Evolutionary conservation across 2,797 vertebrate genomes (phyloP), one percentile per base, ranked within the genome.

Genomic region (Gobionotothen gibberifrons): DNA sequence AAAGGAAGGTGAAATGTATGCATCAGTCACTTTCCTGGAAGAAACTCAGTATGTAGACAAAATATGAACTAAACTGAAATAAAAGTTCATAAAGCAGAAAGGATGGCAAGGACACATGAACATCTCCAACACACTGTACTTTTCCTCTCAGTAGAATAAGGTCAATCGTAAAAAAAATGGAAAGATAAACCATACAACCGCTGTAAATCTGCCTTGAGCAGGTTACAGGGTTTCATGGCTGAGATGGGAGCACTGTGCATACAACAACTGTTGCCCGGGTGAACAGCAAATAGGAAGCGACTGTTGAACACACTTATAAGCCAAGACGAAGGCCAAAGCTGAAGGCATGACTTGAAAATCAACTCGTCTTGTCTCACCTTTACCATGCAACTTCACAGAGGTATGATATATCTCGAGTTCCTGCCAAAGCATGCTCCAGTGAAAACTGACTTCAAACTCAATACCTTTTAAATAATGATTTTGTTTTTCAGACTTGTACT

Each of bases 201-300:
- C 48, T 78, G 52, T 64, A 62, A 68, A 66, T 69, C 19, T 63
- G 62, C 56, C 56, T 59, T 51, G 46, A 67, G 67, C 48, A 77
- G 57, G 69, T 79, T 69, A 62, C 60, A 74, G 46, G 51, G 57
- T 48, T 76, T 57, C 36, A 72, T 73, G 58, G 75, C 47, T 68
- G 32, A 71, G 48, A 57, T 64, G 49, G 61, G 22, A 67, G 66
- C 21, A 19, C 62, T 79, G 72, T 49, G 58, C 66, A 71, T 44
- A 56, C 63, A 74, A 59, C 75, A 72, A 67, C 32, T 42, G 60
- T 64, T 57, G 60, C 60, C 71, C 5, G 3, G 47, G 42, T 69
- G 46, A 66, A 67, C 15, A 42, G 48, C 15, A 56, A 46, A 80
- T 56, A 74, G 12, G 49, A 74, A 54, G 62, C n/a, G 40, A 51